These are phyloP conservation scores for Gymnothorax reevesii DNA, from an alignment of 2,797 vertebrate genomes.

Conservation along the genomic window DNA sequence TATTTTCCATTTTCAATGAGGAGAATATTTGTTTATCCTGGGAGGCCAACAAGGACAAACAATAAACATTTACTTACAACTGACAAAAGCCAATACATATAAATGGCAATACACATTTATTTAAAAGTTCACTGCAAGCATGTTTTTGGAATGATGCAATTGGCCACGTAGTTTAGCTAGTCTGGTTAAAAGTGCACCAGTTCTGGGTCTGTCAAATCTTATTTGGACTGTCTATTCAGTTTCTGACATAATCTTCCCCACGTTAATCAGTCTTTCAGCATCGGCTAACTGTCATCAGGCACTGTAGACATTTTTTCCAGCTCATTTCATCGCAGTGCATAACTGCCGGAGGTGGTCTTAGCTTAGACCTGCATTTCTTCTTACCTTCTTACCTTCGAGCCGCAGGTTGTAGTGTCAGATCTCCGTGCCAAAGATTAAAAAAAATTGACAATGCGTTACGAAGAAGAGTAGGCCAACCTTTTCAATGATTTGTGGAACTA, in stretches of 20 bases:
- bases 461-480: too few species aligned
- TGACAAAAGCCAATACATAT: background rate
- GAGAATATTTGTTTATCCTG: background rate
- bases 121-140: background rate
- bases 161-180: background rate
- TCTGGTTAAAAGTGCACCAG: background rate
- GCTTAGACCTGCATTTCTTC: background rate
- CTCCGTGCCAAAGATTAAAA: too few species aligned
- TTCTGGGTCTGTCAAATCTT: background rate
- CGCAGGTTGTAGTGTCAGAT: too few species aligned
- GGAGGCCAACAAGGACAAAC: background rate
- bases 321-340: background rate
- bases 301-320: background rate
- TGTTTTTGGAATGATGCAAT: background rate
- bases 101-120: background rate
- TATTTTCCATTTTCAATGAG: background rate
- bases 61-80: background rate
- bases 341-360: background rate
- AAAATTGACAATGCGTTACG: too few species aligned
- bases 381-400: too few species aligned
- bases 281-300: background rate
- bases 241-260: background rate
- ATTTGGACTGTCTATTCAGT: background rate
- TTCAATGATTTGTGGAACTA: too few species aligned
- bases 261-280: background rate